phyloP scores from a whole-genome alignment of 1,140 invertebrate genomes.

The Drosophila subpulchrella region DNA sequence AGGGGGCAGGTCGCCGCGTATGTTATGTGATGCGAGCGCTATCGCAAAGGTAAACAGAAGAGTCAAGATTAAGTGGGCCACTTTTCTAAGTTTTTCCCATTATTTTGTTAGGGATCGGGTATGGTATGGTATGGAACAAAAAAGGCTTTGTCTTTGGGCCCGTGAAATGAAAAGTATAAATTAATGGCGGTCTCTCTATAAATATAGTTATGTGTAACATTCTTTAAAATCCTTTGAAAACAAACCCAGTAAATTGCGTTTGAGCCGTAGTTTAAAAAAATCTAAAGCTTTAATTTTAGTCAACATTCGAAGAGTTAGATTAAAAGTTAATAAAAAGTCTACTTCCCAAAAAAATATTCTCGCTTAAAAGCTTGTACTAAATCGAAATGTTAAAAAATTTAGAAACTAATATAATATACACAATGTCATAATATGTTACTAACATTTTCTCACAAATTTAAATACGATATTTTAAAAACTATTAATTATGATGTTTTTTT shows the following conservation, averaged over 20 bases:
- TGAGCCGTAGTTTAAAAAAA: too few species aligned
- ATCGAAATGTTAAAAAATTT: background rate
- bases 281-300: too few species aligned
- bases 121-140: background rate
- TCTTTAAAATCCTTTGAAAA: background rate
- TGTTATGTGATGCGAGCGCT: constrained; percentile 13
- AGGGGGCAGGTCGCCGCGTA: constrained; percentile 18
- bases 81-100: background rate
- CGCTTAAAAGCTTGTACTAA: too few species aligned
- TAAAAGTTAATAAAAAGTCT: too few species aligned
- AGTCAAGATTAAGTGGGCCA: background rate
- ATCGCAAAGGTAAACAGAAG: constrained; percentile 4
- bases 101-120: too few species aligned
- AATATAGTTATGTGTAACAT: background rate
- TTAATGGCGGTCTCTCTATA: background rate
- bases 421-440: too few species aligned
- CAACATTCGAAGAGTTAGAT: too few species aligned
- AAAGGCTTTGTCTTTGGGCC: background rate
- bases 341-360: too few species aligned
- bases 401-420: background rate
- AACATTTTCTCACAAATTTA: too few species aligned
- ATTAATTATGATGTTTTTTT: background rate
- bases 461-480: too few species aligned
- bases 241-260: too few species aligned
- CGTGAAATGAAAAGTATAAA: background rate